phyloP scores from a whole-genome alignment of 2,797 vertebrate species.

The Heliangelus exortis region DNA sequence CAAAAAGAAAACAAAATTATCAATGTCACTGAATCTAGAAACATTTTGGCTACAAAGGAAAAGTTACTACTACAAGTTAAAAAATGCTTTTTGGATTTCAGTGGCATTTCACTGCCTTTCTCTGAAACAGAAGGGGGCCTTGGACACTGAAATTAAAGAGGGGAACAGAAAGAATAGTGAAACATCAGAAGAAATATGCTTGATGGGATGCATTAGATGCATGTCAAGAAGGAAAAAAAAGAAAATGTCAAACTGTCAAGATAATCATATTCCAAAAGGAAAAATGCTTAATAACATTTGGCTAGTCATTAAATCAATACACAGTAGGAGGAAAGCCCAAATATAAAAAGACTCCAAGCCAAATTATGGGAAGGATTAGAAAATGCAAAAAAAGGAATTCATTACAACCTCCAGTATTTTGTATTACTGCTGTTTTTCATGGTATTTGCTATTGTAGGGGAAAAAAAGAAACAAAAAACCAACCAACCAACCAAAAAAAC shows the following conservation, averaged over 20 bases:
- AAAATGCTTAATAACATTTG: conserved; percentile 29
- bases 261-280: conserved; percentile 38
- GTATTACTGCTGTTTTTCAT: background rate
- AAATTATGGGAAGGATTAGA: background rate
- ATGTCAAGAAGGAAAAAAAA: conserved; percentile 12
- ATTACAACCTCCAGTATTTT: background rate
- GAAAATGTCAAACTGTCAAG: conserved; percentile 16
- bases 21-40: conserved; percentile 1
- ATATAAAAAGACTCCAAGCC: background rate
- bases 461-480: too few species aligned
- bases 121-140: conserved; percentile 16
- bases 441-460: background rate
- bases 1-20: conserved; percentile 31
- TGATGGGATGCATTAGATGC: conserved; percentile 1
- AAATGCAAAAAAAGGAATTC: background rate
- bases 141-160: conserved; percentile 21
- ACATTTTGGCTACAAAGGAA: background rate
- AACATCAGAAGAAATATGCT: conserved; percentile 18
- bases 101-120: conserved; percentile 23
- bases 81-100: too few species aligned
- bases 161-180: background rate
- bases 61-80: background rate
- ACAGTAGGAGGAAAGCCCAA: background rate
- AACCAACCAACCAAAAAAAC: too few species aligned
- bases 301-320: background rate